Conservation (phyloP, 53 echinoderm and acorn worm species). For the Henricia sp. region DNA sequence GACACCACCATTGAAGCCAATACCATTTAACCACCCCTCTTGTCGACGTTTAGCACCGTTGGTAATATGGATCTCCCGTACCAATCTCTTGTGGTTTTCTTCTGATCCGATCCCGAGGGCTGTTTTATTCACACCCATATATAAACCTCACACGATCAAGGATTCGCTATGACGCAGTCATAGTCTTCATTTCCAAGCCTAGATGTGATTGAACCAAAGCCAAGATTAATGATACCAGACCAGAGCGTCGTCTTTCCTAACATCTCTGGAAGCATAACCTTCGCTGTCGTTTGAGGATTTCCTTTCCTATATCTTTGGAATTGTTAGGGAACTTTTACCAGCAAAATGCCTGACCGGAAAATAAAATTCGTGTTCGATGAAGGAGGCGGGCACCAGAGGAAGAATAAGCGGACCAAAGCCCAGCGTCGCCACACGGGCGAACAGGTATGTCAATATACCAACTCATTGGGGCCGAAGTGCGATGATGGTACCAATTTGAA, state of each 20-base stretch:
- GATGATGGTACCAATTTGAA: too few species aligned
- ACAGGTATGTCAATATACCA: constrained; percentile 47
- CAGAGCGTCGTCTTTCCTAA: too few species aligned
- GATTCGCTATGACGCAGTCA: background rate
- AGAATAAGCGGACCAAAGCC: constrained; percentile 25
- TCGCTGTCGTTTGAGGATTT: too few species aligned
- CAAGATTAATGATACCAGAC: too few species aligned
- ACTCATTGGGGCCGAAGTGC: too few species aligned
- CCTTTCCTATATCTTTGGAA: background rate
- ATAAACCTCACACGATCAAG: constrained; percentile 33
- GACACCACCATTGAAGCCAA: constrained; percentile 38
- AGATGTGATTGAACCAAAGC: background rate
- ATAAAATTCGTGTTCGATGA: constrained; percentile 56
- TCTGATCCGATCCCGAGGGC: constrained; percentile 18
- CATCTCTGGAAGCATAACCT: too few species aligned
- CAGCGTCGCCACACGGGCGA: constrained; percentile 48
- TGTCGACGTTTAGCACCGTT: constrained; percentile 10
- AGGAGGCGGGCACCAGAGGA: constrained; percentile 51
- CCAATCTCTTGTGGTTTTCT: constrained; percentile 46
- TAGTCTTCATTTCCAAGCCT: constrained; percentile 1
- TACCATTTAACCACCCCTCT: too few species aligned
- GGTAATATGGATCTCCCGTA: constrained; percentile 50
- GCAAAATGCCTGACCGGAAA: constrained; percentile 53
- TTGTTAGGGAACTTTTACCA: background rate
- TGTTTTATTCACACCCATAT: constrained; percentile 33